A percentile compares a stretch with the other conserved stretches of the same genome.
Evolutionary conservation across 2,888 invertebrate species (phyloP).

Genomic region (Junonia oenone): DNA sequence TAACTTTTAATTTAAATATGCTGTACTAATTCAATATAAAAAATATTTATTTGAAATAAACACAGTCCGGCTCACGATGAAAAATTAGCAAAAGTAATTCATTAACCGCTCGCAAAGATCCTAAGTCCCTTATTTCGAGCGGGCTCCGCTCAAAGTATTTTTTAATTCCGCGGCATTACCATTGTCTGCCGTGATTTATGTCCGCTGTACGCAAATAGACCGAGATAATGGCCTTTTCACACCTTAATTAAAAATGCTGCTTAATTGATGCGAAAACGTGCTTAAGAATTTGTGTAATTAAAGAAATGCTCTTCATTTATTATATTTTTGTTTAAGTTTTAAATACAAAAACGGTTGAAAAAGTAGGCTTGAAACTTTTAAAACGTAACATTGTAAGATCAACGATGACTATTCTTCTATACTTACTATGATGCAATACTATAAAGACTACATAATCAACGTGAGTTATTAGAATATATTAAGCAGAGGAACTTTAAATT

Average conservation of each 20-base stretch:
- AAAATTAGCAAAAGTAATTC: conserved; percentile 76
- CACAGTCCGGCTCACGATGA: conserved; percentile 43
- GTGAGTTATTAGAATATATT: no score
- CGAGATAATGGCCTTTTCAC: conserved; percentile 70
- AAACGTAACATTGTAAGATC: no score
- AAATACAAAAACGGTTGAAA: no score
- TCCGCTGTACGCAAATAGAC: conserved; percentile 51
- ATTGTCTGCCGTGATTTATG: conserved; percentile 74
- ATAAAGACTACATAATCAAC: no score
- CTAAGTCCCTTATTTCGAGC: conserved; percentile 69
- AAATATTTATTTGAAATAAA: background rate
- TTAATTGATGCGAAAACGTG: conserved; percentile 53
- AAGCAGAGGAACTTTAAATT: no score
- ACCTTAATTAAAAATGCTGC: conserved; percentile 58
- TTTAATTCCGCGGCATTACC: conserved; percentile 74
- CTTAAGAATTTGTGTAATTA: conserved; percentile 24
- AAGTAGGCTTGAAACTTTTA: background rate
- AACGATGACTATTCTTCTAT: no score
- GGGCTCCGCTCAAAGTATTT: conserved; percentile 61
- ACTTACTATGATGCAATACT: no score
- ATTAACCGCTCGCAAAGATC: conserved; percentile 72
- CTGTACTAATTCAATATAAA: no score
- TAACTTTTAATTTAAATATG: no score
- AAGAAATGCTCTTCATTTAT: background rate
- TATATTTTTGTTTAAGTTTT: conserved; percentile 1